Evolutionary conservation across 2,113 vertebrate species (phyloP), one percentile per base, ranked within the genome.

Genomic region (Zeus faber): DNA sequence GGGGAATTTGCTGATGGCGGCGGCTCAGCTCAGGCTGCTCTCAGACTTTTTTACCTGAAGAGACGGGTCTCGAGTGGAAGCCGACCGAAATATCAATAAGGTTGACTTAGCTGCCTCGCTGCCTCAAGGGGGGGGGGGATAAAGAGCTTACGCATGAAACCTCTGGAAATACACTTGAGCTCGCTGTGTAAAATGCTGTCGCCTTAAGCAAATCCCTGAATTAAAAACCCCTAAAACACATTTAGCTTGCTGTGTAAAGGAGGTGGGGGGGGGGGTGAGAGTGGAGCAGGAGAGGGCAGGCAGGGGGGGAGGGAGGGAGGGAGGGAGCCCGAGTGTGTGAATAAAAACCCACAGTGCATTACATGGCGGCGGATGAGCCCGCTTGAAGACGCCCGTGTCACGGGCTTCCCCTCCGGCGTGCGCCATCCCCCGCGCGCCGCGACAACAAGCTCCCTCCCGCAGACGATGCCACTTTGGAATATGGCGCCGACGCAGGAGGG

Each of bases 91-190:
- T 81, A 81, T 80, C 80, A 85, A 82, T 84, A 77, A 77, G 66
- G 59, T 41, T 68, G 70, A 67, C 71, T 77, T 73, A 63, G 62
- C 74, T 51, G 63, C 65, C 49, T 59, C 33, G 60, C 76, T 82
- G 2, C 4, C 9, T 33, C 59, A 70, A 62, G 70, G n/a, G n/a
- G n/a, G n/a, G n/a, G 4, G 29, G 2, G 13, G 74, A 82, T 84
- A 74, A 82, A 81, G 74, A 72, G 81, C 81, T 85, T 80, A 81
- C 68, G 58, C 54, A 70, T 58, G 67, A 82, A 77, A 83, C 80
- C 67, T 72, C 73, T 72, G 66, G 55, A 84, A 86, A 80, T 72
- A 72, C 51, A 66, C 72, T 76, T 39, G 29, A 77, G 69, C 73
- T 67, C 51, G 71, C 39, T 29, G 1, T 72, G 65, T 78, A 73